phyloP scores from a whole-genome alignment of 2,888 invertebrate species.

The Salpingus planirostris region DNA sequence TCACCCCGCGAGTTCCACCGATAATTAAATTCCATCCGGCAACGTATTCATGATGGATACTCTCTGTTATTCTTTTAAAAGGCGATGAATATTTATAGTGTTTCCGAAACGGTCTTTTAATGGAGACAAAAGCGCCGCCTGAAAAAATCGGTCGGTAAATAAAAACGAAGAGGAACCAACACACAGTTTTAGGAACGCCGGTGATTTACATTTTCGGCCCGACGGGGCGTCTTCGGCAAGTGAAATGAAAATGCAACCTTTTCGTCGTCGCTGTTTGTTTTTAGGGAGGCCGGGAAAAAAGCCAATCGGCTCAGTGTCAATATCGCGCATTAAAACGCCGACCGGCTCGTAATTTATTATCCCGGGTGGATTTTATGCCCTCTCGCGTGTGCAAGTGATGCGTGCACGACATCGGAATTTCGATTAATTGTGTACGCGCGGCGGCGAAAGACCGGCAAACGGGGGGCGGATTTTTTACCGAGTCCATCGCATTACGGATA shows the following conservation, averaged over 20 bases:
- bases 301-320: constrained; percentile 7
- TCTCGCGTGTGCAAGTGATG: too few species aligned
- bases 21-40: not conserved
- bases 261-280: constrained; percentile 21
- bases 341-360: too few species aligned
- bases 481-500: too few species aligned
- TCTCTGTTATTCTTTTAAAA: constrained; percentile 1
- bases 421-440: too few species aligned
- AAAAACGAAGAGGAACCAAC: constrained; percentile 16
- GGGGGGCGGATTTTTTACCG: too few species aligned
- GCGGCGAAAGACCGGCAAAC: too few species aligned
- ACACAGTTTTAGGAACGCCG: constrained; percentile 25
- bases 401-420: too few species aligned
- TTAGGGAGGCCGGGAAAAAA: constrained; percentile 6
- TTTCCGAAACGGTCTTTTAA: constrained; percentile 9
- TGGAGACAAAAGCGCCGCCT: constrained; percentile 11
- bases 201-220: constrained; percentile 34
- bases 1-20: not conserved
- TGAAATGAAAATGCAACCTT: constrained; percentile 31
- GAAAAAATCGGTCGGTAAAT: constrained; percentile 9
- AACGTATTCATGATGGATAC: constrained; percentile 6
- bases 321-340: constrained; percentile 2
- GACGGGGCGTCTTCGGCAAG: constrained; percentile 30
- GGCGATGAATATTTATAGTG: constrained; percentile 12
- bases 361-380: too few species aligned